Evolutionary conservation across 2,888 invertebrate genomes (phyloP), one percentile per base, ranked within the genome.

Genomic region (Suillia variegata): DNA sequence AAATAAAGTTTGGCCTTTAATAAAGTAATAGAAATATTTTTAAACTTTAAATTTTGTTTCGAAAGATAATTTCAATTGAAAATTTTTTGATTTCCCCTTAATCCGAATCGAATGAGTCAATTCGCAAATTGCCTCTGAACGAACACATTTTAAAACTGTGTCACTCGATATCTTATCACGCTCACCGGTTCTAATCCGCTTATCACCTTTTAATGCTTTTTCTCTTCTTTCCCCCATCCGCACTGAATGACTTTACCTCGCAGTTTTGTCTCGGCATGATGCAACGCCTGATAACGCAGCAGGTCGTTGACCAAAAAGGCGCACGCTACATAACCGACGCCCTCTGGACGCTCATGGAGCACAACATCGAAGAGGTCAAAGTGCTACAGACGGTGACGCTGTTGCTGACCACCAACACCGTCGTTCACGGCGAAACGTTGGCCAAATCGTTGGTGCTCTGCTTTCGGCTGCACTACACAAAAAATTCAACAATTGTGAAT

Each of bases 381-480:
- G 88, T 99, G 61, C 85, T 99, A 53, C 98, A 98, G 83, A 98
- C 97, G 0, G 93, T 97, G 13, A 96, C 98, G 0, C 83, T 98
- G 21, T 83, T 99, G 58, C 87, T 99, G 64, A 98, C 97, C 48
- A 96, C 97, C n/a, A 98, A 96, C 66, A 89, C 93, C 61, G 86
- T 97, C 54, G 97, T 98, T 33, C 95, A 94, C 79, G 97, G 97
- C 55, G 96, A 96, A 72, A 92, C 94, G 3, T 84, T 99, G 62
- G 94, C 98, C 20, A 94, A 94, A 85, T 95, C 96, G 77, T 82
- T 85, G 66, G 98, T 98, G 48, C 85, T 98, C 67, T 98, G 98
- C 81, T 96, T 99, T 83, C 91, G 96, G n/a, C 87, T 99, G 74
- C 96, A 98, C 80, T 93, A 95, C 70, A 90, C 95, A 6, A 93